Percentiles rank a stretch among this genome's conserved stretches.
These are phyloP conservation scores for Lepidostoma basale DNA, from an alignment of 1,140 invertebrate species.

Conservation along the genomic window DNA sequence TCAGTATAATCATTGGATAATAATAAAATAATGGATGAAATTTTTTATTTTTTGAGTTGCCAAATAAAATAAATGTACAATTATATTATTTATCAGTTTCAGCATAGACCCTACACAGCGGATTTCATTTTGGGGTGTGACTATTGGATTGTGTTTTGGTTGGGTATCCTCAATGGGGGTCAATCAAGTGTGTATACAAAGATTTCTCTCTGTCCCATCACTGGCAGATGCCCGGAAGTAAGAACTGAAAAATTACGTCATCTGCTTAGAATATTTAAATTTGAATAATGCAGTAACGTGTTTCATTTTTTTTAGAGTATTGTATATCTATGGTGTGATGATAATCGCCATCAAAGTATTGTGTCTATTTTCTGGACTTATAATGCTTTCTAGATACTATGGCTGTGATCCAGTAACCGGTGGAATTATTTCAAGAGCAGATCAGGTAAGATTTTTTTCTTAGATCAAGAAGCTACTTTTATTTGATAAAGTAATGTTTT, in stretches of 20 bases:
- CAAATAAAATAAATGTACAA: not conserved
- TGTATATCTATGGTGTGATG: conserved; percentile 54
- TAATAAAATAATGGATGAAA: no score
- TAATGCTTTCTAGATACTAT: conserved; percentile 57
- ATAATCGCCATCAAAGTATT: conserved; percentile 58
- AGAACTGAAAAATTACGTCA: no score
- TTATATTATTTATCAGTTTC: conserved; percentile 1
- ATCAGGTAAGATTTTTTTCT: conserved; percentile 51
- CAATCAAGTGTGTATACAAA: conserved; percentile 67
- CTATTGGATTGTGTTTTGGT: conserved; percentile 63
- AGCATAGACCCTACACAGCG: not conserved
- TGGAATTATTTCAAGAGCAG: conserved; percentile 57
- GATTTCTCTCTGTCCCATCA: conserved; percentile 63
- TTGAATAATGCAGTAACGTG: no score
- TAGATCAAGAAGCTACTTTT: no score
- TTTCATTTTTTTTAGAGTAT: conserved; percentile 47
- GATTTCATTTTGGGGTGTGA: conserved; percentile 66
- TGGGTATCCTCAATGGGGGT: conserved; percentile 65
- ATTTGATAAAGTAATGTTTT: no score
- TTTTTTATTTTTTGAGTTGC: no score
- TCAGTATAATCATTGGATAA: no score
- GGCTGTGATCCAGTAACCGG: conserved; percentile 56
- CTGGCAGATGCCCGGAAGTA: conserved; percentile 62
- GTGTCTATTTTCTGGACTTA: conserved; percentile 55
- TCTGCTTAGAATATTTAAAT: no score